These are phyloP conservation scores for Bathybates hornii DNA, from an alignment of 2,113 vertebrate species.

Conservation along the genomic window DNA sequence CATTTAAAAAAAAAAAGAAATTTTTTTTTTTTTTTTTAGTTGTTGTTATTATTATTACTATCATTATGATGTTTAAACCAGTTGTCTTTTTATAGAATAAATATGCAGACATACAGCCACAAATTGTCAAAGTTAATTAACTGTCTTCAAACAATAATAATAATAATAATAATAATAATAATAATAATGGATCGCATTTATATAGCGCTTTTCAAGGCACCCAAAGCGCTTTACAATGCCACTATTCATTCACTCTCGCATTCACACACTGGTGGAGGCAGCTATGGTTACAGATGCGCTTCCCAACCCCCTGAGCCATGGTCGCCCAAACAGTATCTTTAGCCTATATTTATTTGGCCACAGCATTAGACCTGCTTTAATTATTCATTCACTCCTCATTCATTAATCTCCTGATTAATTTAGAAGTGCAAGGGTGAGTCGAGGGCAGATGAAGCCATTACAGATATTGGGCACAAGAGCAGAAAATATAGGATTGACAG, in stretches of 20 bases:
- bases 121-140: neutral
- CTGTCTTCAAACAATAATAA: neutral
- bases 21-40: neutral
- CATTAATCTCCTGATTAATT: neutral
- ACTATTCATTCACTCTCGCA: too few relatives aligned
- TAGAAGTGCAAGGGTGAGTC: neutral
- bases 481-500: neutral
- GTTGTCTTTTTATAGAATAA: neutral
- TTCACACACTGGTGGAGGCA: too few relatives aligned
- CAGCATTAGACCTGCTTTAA: neutral
- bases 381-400: neutral
- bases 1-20: too few relatives aligned
- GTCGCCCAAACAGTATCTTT: neutral
- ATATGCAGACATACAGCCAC: neutral
- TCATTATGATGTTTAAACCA: neutral
- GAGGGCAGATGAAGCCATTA: neutral
- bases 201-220: too few relatives aligned
- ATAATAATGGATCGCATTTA: too few relatives aligned
- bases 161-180: too few relatives aligned
- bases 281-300: too few relatives aligned
- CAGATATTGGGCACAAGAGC: neutral
- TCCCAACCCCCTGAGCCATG: too few relatives aligned
- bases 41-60: rapidly evolving
- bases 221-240: too few relatives aligned
- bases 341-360: rapidly evolving